Conservation (phyloP, 2,113 vertebrate genomes). For the Macroglossus sobrinus region DNA sequence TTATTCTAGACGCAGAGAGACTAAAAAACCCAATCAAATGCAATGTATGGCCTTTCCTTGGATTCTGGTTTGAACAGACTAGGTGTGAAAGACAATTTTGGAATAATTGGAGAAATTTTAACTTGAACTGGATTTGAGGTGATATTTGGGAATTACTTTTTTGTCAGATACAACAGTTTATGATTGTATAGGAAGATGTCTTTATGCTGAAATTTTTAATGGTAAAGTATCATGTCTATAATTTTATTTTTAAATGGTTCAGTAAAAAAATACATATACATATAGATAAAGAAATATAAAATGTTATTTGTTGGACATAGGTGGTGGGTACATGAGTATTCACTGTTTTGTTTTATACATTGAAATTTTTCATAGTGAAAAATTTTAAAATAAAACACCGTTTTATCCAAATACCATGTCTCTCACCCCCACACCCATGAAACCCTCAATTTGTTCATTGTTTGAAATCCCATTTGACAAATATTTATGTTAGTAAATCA, state of each 20-base stretch:
- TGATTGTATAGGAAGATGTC: neutral
- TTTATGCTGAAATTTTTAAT: neutral
- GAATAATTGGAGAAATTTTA: neutral
- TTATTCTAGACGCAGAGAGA: neutral
- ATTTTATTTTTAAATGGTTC: neutral
- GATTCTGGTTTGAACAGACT: neutral
- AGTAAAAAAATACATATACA: neutral
- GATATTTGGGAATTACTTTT: neutral
- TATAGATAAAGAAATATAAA: neutral
- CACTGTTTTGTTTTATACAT: neutral
- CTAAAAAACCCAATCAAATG: neutral
- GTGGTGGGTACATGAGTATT: neutral
- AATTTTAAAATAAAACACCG: neutral
- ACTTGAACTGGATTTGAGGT: neutral
- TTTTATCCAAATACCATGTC: neutral
- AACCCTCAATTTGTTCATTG: neutral
- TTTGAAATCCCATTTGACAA: neutral
- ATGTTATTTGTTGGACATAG: neutral
- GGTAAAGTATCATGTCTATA: neutral
- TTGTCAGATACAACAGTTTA: neutral
- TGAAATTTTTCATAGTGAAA: neutral
- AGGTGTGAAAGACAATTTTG: neutral
- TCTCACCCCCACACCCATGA: neutral
- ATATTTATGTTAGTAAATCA: constrained; percentile 14
- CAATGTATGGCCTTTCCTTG: neutral